Percentiles rank a stretch among this genome's conserved stretches.
These are phyloP conservation scores for Thyatira batis DNA, from an alignment of 2,888 invertebrate species.

Conservation along the genomic window DNA sequence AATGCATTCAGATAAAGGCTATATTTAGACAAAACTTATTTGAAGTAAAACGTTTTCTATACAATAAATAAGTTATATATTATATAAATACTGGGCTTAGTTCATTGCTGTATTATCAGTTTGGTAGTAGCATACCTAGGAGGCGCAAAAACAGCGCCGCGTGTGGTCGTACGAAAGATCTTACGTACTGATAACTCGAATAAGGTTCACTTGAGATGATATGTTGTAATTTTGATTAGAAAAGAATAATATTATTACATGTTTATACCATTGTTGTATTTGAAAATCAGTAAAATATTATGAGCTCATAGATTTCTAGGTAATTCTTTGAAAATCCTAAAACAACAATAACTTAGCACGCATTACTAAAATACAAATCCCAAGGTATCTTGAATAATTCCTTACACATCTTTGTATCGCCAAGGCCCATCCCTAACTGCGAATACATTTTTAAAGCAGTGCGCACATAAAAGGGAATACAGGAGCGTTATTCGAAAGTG, in stretches of 20 bases:
- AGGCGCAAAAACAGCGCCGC: conserved; percentile 54
- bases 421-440: conserved; percentile 53
- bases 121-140: conserved; percentile 14
- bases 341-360: conserved; percentile 1
- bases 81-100: neutral
- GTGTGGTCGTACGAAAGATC: conserved; percentile 56
- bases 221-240: conserved; percentile 41
- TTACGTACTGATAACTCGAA: conserved; percentile 42
- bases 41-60: too few species aligned
- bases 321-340: neutral
- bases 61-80: neutral
- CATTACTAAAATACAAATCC: conserved; percentile 23
- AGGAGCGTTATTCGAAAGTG: conserved; percentile 74
- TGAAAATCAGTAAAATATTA: too few species aligned
- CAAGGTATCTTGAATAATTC: conserved; percentile 52
- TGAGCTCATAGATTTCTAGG: too few species aligned
- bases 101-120: neutral
- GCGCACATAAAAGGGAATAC: conserved; percentile 77
- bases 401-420: conserved; percentile 50
- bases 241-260: conserved; percentile 28
- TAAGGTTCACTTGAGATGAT: conserved; percentile 43
- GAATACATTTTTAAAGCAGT: conserved; percentile 77
- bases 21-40: neutral
- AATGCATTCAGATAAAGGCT: too few species aligned
- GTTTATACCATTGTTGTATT: conserved; percentile 24